These are phyloP conservation scores for Cataglyphis altisquamis DNA, from an alignment of 2,888 invertebrate species.

Conservation along the genomic window DNA sequence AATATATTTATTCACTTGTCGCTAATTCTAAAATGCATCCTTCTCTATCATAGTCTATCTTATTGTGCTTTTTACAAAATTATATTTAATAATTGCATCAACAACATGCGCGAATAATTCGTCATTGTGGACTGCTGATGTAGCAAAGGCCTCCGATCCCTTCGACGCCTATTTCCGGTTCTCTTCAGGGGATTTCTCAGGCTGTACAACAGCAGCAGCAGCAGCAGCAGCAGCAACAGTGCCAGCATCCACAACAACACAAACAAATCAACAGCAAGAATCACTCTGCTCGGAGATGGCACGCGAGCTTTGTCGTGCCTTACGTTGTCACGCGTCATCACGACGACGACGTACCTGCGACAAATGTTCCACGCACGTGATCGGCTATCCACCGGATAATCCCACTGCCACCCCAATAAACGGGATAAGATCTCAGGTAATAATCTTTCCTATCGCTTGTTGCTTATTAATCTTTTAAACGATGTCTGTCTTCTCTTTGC, in stretches of 20 bases:
- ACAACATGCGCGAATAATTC: conserved; percentile 5
- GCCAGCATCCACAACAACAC: conserved; percentile 86
- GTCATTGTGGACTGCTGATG: neutral
- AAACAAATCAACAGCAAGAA: conserved; percentile 86
- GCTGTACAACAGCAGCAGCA: conserved; percentile 86
- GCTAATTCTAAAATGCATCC: neutral
- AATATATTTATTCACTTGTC: neutral
- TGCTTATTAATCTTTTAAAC: neutral
- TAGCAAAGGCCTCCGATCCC: conserved; percentile 78
- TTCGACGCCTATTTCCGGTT: conserved; percentile 82
- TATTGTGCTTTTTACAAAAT: neutral
- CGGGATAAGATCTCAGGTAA: conserved; percentile 84
- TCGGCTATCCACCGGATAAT: conserved; percentile 86
- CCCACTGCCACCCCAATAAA: conserved; percentile 86
- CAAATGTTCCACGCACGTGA: conserved; percentile 87
- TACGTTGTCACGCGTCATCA: conserved; percentile 89
- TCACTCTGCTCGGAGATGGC: conserved; percentile 93
- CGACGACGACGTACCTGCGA: conserved; percentile 90
- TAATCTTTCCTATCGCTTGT: neutral
- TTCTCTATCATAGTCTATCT: neutral
- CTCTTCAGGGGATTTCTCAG: conserved; percentile 85
- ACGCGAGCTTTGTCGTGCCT: conserved; percentile 90
- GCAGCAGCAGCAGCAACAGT: conserved; percentile 85
- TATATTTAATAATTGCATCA: conserved; percentile 4
- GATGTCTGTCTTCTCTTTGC: neutral